Evolutionary conservation across 2,888 invertebrate genomes (phyloP), one percentile per base, ranked within the genome.

Genomic region (Creontiades dilutus): DNA sequence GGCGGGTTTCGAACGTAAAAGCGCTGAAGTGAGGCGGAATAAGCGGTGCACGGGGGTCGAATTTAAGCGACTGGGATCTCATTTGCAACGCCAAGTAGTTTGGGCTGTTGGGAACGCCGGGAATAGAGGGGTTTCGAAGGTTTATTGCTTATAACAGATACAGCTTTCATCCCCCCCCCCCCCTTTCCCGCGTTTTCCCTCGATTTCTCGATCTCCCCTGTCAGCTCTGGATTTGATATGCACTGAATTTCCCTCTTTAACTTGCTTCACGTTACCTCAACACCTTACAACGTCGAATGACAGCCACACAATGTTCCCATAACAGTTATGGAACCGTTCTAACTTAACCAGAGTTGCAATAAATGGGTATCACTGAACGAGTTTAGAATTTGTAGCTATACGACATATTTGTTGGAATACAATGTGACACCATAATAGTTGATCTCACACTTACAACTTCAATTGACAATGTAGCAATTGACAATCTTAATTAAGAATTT

Each of bases 21-120:
- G 61, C 61, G 61, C 61, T 61, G 61, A 61, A 61, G 61, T 61
- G n/a, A 19, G 61, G n/a, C 61, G 61, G 61, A 19, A 61, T 61
- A 61, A 61, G 61, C 61, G 61, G 61, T 61, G 61, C 61, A 61
- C n/a, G 61, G 61, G 61, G 19, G 61, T 61, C 61, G 61, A 61
- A 61, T 61, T 61, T 61, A 61, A 61, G 61, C 61, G 61, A 61
- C 61, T 61, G 61, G 61, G 61, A 61, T 61, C 61, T 61, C 61
- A 61, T 61, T 61, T 61, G 61, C 61, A 61, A 61, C 61, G 61
- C 61, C 61, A 61, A 61, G 61, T 61, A 61, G 61, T 61, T 61
- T 14, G 61, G n/a, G 61, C 61, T 19, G 61, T 61, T 61, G 61
- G 61, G 19, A 61, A 19, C 16, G 61, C 61, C 3, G 61, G 61